Percentiles rank a stretch among this genome's conserved stretches.
phyloP scores from a whole-genome alignment of 1,140 invertebrate genomes.

The Drosophila jambulina region DNA sequence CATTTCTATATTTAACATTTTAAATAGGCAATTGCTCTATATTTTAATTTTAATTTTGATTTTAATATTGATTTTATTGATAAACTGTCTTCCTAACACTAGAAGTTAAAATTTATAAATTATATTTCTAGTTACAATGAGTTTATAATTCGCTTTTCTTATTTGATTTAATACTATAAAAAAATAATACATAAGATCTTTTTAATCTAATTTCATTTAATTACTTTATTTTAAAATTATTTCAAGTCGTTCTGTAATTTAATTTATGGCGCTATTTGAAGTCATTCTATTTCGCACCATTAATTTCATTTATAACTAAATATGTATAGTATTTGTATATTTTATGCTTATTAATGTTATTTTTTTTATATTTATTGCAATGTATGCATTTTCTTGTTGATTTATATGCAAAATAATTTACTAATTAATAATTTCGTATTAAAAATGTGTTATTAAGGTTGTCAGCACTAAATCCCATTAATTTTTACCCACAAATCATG shows the following conservation, averaged over 20 bases:
- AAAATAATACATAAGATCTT: too few species aligned
- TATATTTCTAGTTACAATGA: too few species aligned
- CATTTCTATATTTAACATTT: neutral
- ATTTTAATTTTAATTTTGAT: neutral
- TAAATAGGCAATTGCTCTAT: neutral
- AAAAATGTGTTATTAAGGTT: neutral
- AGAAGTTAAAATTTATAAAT: too few species aligned
- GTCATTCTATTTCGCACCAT: neutral
- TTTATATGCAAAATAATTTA: neutral
- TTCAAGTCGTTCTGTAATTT: too few species aligned
- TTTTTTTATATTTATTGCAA: neutral
- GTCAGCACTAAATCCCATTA: neutral
- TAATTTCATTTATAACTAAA: neutral
- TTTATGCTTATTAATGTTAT: neutral
- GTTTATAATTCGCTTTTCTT: too few species aligned
- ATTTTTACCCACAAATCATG: constrained; percentile 8
- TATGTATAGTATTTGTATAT: neutral
- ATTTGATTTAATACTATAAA: too few species aligned
- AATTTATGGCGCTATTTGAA: too few species aligned
- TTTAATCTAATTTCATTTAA: too few species aligned
- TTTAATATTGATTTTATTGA: too few species aligned
- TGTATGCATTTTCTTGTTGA: neutral
- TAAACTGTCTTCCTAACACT: too few species aligned
- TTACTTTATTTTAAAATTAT: too few species aligned
- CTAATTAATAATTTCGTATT: neutral